Evolutionary conservation across 2,888 invertebrate genomes (phyloP), one percentile per base, ranked within the genome.

Genomic region (Caenorhabditis imperialis): DNA sequence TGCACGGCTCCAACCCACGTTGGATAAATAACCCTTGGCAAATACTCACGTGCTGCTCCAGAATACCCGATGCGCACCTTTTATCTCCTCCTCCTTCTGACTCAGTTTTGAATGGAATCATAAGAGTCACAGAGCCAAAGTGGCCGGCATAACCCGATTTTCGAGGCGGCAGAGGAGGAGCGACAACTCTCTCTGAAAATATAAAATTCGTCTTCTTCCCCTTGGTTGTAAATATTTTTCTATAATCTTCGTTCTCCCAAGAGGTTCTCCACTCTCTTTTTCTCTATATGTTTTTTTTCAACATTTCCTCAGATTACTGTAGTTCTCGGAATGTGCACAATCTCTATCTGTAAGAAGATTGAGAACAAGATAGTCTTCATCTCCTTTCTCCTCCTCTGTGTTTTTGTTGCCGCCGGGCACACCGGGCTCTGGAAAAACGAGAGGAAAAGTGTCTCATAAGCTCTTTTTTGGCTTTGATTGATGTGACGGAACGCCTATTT

Each of bases 331-430:
- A 8, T 8, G 12, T 37, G 5, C 5, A 8, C 37, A 3, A n/a
- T n/a, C n/a, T n/a, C n/a, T n/a, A n/a, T n/a, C n/a, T n/a, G n/a
- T n/a, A 25, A 25, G n/a, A 45, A 25, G 25, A 45, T n/a, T 44
- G 45, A 45, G 27, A n/a, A n/a, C 12, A 27, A 45, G 12, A 23
- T 4, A 44, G 4, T 44, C 23, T 14, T 44, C 10, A n/a, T 23
- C 44, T 42, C n/a, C 37, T 37, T 37, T 27, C 18, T 12, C 25
- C 27, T 30, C 22, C 50, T 30, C 42, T 16, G 23, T 63, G 63
- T 63, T 63, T 63, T 63, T 47, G 48, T 63, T 45, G 63, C 63
- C 63, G 47, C 35, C 40, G 54, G 63, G 54, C 63, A 63, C 38
- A 45, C 57, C 44, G 23, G 23, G 35, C 54, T 27, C 51, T 54